Percentiles rank a stretch among this genome's conserved stretches.
These are phyloP conservation scores for Drosophila mayaguana DNA, from an alignment of 2,888 invertebrate genomes.

Conservation along the genomic window DNA sequence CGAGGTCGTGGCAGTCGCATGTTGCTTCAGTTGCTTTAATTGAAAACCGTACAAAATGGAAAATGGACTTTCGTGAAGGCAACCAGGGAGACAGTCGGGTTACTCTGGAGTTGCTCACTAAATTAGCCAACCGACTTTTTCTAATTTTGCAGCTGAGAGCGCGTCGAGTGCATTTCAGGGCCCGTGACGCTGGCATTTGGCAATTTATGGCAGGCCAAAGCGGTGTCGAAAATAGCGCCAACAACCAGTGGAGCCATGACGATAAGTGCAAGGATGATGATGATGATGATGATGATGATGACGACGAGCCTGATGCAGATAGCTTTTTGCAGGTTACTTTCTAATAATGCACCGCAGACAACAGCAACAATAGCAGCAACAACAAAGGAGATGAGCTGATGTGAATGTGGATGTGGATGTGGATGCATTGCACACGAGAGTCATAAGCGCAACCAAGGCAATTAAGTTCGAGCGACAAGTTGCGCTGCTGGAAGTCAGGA, in stretches of 20 bases:
- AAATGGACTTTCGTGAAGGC: conserved; percentile 66
- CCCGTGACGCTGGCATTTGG: conserved; percentile 65
- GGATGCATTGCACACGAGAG: conserved; percentile 80
- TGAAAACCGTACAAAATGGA: conserved; percentile 76
- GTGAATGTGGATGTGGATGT: conserved; percentile 41
- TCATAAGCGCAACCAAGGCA: conserved; percentile 79
- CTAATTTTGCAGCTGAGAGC: conserved; percentile 57
- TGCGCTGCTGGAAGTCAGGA: conserved; percentile 78
- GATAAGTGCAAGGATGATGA: conserved; percentile 48
- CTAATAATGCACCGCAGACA: conserved; percentile 65
- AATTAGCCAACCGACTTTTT: conserved; percentile 67
- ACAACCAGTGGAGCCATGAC: conserved; percentile 31
- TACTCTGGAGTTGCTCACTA: conserved; percentile 49
- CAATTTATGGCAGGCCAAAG: conserved; percentile 77
- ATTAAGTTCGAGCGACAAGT: conserved; percentile 81
- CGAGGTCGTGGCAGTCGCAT: conserved; percentile 70
- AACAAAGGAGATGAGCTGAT: conserved; percentile 24
- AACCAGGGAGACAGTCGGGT: background rate
- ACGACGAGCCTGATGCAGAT: conserved; percentile 66
- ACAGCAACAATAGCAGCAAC: conserved; percentile 27
- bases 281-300: conserved; percentile 45
- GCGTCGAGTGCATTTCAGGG: conserved; percentile 73
- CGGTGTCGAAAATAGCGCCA: conserved; percentile 82
- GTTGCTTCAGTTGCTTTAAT: conserved; percentile 64
- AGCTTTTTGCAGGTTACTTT: conserved; percentile 73